Percentiles rank a stretch among this genome's conserved stretches.
Evolutionary conservation across 2,113 vertebrate species (phyloP).

Genomic region (Indicator maculatus): DNA sequence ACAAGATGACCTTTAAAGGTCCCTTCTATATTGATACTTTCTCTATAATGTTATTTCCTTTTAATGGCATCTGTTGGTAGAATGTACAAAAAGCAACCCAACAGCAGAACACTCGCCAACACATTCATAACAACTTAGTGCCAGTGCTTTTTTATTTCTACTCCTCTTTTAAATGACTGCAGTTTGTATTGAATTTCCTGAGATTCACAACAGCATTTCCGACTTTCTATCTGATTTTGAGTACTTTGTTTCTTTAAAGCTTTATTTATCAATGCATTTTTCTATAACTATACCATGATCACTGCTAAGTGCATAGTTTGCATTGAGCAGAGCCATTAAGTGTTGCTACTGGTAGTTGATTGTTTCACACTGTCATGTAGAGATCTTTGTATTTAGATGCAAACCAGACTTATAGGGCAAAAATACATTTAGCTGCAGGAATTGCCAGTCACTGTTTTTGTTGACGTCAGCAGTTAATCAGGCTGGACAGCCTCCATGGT

Average conservation of each 20-base stretch:
- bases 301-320: slow-evolving; percentile 64
- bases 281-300: slow-evolving; percentile 63
- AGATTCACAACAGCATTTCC: slow-evolving; percentile 51
- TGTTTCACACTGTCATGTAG: slow-evolving; percentile 19
- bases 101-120: not conserved
- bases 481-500: not conserved
- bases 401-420: slow-evolving; percentile 22
- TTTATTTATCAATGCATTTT: slow-evolving; percentile 66
- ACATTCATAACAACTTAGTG: not conserved
- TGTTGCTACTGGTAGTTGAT: slow-evolving; percentile 34
- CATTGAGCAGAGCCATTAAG: slow-evolving; percentile 50
- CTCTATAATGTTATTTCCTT: slow-evolving; percentile 52
- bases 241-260: slow-evolving; percentile 42
- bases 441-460: slow-evolving; percentile 45
- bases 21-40: no score
- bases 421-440: slow-evolving; percentile 40
- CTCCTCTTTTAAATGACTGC: slow-evolving; percentile 41
- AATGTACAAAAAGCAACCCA: not conserved
- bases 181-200: slow-evolving; percentile 52
- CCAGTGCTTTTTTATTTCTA: slow-evolving; percentile 25
- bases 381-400: slow-evolving; percentile 53
- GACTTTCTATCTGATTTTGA: slow-evolving; percentile 55
- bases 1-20: no score
- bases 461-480: slow-evolving; percentile 36
- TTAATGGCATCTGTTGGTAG: slow-evolving; percentile 36